Evolutionary conservation across 2,797 vertebrate genomes (phyloP), one percentile per base, ranked within the genome.

Genomic region (Cichlasoma orientale): DNA sequence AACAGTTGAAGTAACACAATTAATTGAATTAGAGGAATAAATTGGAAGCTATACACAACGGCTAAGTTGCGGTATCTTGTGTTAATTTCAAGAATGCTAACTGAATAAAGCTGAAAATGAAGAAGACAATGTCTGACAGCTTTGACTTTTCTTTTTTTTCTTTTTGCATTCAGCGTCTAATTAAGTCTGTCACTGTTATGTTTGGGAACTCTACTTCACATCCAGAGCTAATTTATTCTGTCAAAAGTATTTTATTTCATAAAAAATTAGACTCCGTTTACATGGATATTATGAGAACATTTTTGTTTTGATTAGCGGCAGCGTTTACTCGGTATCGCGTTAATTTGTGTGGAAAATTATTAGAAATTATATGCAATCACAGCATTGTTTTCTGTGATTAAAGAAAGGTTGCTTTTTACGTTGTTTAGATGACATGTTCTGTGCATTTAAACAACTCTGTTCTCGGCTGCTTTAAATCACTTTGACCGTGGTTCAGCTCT

Each of bases 301-400:
- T 83, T 78, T 41, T 77, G 41, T 79, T 84, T 80, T 87, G 52
- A 82, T 87, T 86, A 76, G 29, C 53, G 10, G 78, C 76, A 80
- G 68, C 75, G 57, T 71, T 82, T 84, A 82, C 52, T 7, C 56
- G 1, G 47, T 71, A 82, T 84, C 68, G 2, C 55, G 72, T 76
- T 84, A 55, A 82, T 87, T 83, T 86, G 41, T 71, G 80, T 72
- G 68, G 68, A 87, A 90, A 91, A 78, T 83, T 78, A 76, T 68
- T 16, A 3, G 56, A 77, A 89, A 88, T 83, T 68, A 79, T 55
- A 68, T 41, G 66, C 75, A 86, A 76, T 85, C 86, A 75, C 25
- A 33, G 59, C 61, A 6, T 3, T 72, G 56, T 29, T 33, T 61
- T 58, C 58, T 14, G 56, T 77, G 73, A 88, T 27, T 61, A 89